Conservation (phyloP, 2,797 vertebrate species). For the Sebastes variabilis region DNA sequence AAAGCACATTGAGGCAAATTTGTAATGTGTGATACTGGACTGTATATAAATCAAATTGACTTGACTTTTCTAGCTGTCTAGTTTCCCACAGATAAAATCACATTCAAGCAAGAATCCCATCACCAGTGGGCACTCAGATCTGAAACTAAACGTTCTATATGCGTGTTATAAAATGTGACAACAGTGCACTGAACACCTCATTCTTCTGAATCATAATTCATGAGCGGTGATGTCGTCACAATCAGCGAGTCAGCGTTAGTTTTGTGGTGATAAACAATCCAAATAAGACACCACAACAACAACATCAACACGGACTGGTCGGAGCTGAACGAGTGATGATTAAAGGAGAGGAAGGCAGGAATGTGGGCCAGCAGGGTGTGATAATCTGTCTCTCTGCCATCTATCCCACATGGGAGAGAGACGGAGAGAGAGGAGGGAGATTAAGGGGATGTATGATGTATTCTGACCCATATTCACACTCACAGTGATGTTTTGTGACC, state of each 20-base stretch:
- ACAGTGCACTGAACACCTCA: neutral
- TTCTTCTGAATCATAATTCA: neutral
- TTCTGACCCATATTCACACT: slow-evolving; percentile 73
- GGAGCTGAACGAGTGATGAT: slow-evolving; percentile 45
- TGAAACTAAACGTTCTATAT: too few relatives aligned
- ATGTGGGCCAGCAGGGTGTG: slow-evolving; percentile 75
- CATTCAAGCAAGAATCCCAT: neutral
- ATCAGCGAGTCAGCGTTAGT: slow-evolving; percentile 6
- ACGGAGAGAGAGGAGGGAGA: slow-evolving; percentile 9
- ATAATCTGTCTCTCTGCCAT: slow-evolving; percentile 69
- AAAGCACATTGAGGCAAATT: too few relatives aligned
- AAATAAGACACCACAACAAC: neutral
- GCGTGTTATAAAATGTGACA: neutral
- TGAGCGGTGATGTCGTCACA: neutral
- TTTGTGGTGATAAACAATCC: neutral
- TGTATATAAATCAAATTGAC: neutral
- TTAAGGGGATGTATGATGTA: slow-evolving; percentile 67
- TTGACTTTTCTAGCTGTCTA: neutral
- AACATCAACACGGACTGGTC: neutral
- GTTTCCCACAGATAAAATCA: neutral
- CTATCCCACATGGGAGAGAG: slow-evolving; percentile 58
- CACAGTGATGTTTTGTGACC: slow-evolving; percentile 59
- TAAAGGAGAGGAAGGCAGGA: slow-evolving; percentile 44
- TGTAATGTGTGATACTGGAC: neutral
- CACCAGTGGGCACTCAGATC: too few relatives aligned